phyloP scores from a whole-genome alignment of 2,113 vertebrate species.

The Mormyrus lacerda region DNA sequence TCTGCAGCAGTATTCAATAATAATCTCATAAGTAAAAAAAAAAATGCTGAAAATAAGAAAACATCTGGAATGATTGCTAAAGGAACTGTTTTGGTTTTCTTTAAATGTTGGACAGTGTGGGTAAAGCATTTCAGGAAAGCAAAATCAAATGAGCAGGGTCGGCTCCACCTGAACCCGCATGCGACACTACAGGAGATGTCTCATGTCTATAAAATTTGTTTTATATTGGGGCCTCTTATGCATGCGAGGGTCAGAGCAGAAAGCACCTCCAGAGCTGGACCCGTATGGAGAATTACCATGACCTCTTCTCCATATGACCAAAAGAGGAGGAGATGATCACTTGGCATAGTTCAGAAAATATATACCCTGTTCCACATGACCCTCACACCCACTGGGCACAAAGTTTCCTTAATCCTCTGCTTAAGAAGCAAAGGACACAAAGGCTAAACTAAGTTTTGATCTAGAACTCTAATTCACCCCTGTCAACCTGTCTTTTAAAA shows the following conservation, averaged over 20 bases:
- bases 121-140: not conserved
- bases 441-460: not conserved
- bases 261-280: not conserved
- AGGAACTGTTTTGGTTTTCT: slow-evolving; percentile 9
- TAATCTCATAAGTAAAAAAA: not conserved
- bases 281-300: not conserved
- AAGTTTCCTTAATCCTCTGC: not conserved
- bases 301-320: not conserved
- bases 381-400: slow-evolving; percentile 46
- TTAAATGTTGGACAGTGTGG: not conserved
- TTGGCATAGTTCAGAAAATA: slow-evolving; percentile 37
- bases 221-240: slow-evolving; percentile 42
- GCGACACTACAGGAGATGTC: slow-evolving; percentile 20
- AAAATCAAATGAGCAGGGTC: not conserved
- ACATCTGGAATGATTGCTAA: not conserved
- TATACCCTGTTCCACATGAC: slow-evolving; percentile 29
- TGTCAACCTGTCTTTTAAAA: not conserved
- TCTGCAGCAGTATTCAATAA: not conserved
- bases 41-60: not conserved
- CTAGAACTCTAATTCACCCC: slow-evolving; percentile 13
- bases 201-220: slow-evolving; percentile 27
- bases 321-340: slow-evolving; percentile 1
- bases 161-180: not conserved
- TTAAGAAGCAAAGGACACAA: not conserved
- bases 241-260: slow-evolving; percentile 33